These are phyloP conservation scores for Sphaerodactylus townsendi DNA, from an alignment of 2,113 vertebrate species.

Conservation along the genomic window DNA sequence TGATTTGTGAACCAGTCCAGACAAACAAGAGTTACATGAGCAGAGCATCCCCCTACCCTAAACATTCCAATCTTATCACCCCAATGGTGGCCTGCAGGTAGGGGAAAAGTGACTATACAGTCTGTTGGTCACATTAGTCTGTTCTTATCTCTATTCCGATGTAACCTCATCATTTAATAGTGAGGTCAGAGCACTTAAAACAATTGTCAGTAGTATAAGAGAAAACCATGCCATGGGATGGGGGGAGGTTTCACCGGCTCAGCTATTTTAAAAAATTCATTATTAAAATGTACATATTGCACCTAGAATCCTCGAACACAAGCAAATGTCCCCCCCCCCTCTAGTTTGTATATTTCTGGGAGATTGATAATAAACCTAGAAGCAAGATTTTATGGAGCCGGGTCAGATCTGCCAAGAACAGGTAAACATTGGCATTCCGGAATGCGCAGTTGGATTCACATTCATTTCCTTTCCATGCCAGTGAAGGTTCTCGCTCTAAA, in stretches of 20 bases:
- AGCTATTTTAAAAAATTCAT: neutral
- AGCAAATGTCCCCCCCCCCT: neutral
- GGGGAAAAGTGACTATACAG: no score
- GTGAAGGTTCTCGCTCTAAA: slow-evolving; percentile 66
- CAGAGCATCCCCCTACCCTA: neutral
- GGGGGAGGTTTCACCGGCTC: neutral
- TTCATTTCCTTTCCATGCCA: slow-evolving; percentile 62
- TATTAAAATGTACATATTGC: neutral
- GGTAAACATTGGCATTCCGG: neutral
- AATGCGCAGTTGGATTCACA: slow-evolving; percentile 51
- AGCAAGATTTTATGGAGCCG: slow-evolving; percentile 18
- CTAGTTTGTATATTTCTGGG: neutral
- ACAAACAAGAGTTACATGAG: neutral
- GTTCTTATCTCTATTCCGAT: no score
- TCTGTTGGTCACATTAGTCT: no score
- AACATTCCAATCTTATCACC: neutral
- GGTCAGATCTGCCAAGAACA: slow-evolving; percentile 18
- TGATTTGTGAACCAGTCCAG: neutral
- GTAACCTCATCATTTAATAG: neutral
- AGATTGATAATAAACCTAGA: slow-evolving; percentile 25
- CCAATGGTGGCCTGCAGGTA: neutral
- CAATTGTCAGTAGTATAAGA: neutral
- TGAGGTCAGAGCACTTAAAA: neutral
- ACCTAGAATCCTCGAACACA: neutral
- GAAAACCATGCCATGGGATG: neutral